These are phyloP conservation scores for Myripristis murdjan DNA, from an alignment of 2,797 vertebrate genomes.

Conservation along the genomic window DNA sequence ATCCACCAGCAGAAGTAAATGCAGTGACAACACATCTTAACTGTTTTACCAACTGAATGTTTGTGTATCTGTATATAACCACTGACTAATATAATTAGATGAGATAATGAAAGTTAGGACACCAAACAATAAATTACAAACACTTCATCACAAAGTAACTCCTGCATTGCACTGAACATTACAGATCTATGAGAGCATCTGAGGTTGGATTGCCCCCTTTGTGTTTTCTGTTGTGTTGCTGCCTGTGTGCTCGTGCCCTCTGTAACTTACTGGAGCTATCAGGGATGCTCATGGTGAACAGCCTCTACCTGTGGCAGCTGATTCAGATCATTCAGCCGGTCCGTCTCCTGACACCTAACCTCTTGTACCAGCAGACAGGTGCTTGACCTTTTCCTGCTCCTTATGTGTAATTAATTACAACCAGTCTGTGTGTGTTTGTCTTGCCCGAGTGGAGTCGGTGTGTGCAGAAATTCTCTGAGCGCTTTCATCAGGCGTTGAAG, in stretches of 20 bases:
- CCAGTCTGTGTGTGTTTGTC: conserved; percentile 8
- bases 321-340: conserved; percentile 7
- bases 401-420: conserved; percentile 46
- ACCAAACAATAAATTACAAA: conserved; percentile 13
- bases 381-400: background rate
- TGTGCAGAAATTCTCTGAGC: conserved; percentile 33
- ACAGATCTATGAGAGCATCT: conserved; percentile 30
- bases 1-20: no score
- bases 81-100: no score
- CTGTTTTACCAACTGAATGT: no score
- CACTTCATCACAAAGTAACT: background rate
- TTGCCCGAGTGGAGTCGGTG: conserved; percentile 24
- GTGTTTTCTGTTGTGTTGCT: background rate
- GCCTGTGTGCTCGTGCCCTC: conserved; percentile 9
- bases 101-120: no score
- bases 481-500: conserved; percentile 57
- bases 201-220: conserved; percentile 10
- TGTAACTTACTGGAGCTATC: conserved; percentile 7
- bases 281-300: conserved; percentile 6
- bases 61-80: no score
- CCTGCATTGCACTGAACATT: conserved; percentile 23
- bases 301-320: conserved; percentile 16
- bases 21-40: no score
- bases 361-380: conserved; percentile 18
- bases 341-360: conserved; percentile 22